These are phyloP conservation scores for Macrostomum lignano DNA, from an alignment of 1,140 invertebrate genomes.

Conservation along the genomic window DNA sequence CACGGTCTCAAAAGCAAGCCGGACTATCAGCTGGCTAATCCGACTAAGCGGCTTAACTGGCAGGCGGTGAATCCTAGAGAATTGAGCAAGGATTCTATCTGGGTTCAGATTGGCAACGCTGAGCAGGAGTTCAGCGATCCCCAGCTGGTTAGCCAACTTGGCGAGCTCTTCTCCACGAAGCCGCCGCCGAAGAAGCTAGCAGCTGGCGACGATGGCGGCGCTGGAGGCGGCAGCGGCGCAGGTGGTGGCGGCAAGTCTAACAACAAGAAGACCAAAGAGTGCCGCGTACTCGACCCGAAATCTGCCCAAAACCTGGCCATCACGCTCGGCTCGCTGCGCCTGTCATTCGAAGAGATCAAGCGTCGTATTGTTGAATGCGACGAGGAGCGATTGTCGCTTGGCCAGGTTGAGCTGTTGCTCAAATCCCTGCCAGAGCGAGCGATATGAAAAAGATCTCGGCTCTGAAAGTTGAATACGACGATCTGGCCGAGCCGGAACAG, in stretches of 20 bases:
- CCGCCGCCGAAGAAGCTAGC: too few species aligned
- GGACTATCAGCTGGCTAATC: slow-evolving; percentile 52
- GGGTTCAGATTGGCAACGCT: slow-evolving; percentile 70
- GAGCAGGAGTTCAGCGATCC: slow-evolving; percentile 50
- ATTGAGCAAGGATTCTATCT: slow-evolving; percentile 72
- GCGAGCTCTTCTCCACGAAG: slow-evolving; percentile 56
- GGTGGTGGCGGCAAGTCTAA: too few species aligned
- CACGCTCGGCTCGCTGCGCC: slow-evolving; percentile 55
- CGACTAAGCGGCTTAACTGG: slow-evolving; percentile 41
- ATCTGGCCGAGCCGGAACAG: slow-evolving; percentile 67
- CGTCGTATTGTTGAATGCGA: slow-evolving; percentile 54
- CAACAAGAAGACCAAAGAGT: slow-evolving; percentile 60
- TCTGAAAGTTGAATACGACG: slow-evolving; percentile 43
- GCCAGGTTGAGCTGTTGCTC: slow-evolving; percentile 45
- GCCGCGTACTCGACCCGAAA: slow-evolving; percentile 66
- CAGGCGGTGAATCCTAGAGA: slow-evolving; percentile 42
- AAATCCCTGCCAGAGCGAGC: slow-evolving; percentile 62
- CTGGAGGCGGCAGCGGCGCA: too few species aligned
- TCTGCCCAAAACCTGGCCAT: slow-evolving; percentile 64
- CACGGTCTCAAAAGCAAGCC: slow-evolving; percentile 64
- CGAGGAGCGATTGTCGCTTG: slow-evolving; percentile 46
- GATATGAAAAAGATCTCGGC: slow-evolving; percentile 51
- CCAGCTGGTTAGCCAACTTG: slow-evolving; percentile 46
- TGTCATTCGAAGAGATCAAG: slow-evolving; percentile 55
- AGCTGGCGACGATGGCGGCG: too few species aligned